phyloP scores from a whole-genome alignment of 2,888 invertebrate genomes.

The Coleophora flavipennella region DNA sequence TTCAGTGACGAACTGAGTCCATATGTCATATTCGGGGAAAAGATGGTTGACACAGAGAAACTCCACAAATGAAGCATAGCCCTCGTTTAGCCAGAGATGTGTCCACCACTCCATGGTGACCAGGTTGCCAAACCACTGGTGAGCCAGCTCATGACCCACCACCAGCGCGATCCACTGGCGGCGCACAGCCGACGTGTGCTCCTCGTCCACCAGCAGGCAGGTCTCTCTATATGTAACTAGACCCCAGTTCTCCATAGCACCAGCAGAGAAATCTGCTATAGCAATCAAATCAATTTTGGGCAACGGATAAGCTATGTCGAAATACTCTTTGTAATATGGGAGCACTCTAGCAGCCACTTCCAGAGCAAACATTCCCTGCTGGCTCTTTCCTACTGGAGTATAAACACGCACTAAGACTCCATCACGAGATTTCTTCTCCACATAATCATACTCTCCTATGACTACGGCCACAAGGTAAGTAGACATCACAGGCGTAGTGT shows the following conservation, averaged over 20 bases:
- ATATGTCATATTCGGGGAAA: constrained; percentile 96
- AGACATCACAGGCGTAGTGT: constrained; percentile 93
- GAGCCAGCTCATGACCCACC: constrained; percentile 94
- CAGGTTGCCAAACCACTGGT: constrained; percentile 98
- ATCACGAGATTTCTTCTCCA: constrained; percentile 87
- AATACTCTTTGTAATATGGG: constrained; percentile 95
- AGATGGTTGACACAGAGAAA: constrained; percentile 93
- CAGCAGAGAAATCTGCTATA: constrained; percentile 94
- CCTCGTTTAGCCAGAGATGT: constrained; percentile 96
- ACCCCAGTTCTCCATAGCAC: constrained; percentile 99
- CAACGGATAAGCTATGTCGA: constrained; percentile 93
- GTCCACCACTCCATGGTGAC: constrained; percentile 99
- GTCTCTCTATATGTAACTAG: constrained; percentile 94
- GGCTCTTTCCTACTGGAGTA: constrained; percentile 91
- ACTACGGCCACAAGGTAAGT: constrained; percentile 96
- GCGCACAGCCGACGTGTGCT: constrained; percentile 88
- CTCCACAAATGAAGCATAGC: constrained; percentile 96
- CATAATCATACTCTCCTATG: constrained; percentile 95
- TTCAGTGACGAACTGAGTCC: constrained; percentile 96
- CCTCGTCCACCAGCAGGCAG: constrained; percentile 89
- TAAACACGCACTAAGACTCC: constrained; percentile 87
- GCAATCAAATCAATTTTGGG: constrained; percentile 98
- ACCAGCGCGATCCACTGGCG: constrained; percentile 91
- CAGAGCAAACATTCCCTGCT: constrained; percentile 92
- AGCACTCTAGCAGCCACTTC: constrained; percentile 93